Conservation (phyloP, 1,140 invertebrate genomes). For the Drosophila micromelanica region DNA sequence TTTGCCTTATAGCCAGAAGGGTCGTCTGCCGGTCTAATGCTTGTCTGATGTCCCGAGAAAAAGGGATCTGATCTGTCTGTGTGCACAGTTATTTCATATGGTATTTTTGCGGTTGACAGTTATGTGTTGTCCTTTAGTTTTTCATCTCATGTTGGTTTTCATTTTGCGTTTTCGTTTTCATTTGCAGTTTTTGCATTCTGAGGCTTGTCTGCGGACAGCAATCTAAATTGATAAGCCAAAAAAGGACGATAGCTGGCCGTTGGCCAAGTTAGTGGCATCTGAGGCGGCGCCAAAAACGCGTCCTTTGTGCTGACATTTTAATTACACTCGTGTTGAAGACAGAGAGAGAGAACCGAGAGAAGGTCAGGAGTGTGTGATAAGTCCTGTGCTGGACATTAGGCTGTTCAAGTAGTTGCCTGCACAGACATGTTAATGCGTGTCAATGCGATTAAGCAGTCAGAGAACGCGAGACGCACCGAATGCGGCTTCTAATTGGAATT, state of each 20-base stretch:
- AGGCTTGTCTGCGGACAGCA: constrained; percentile 49
- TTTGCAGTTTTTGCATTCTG: constrained; percentile 46
- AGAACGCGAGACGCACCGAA: constrained; percentile 32
- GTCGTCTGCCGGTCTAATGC: not conserved
- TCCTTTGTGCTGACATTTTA: constrained; percentile 69
- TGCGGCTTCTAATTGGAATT: constrained; percentile 45
- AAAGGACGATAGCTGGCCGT: constrained; percentile 13
- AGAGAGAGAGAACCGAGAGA: not conserved
- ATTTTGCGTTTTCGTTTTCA: constrained; percentile 31
- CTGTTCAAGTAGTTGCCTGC: constrained; percentile 45
- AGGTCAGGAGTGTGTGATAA: not conserved
- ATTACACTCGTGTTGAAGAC: constrained; percentile 45
- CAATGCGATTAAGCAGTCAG: constrained; percentile 76
- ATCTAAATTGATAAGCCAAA: constrained; percentile 61
- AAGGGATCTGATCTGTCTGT: constrained; percentile 40
- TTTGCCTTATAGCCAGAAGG: constrained; percentile 45
- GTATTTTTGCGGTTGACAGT: constrained; percentile 46
- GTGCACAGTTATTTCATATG: constrained; percentile 53
- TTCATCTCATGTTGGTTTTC: constrained; percentile 19
- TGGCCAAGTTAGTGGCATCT: constrained; percentile 41
- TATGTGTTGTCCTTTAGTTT: constrained; percentile 24
- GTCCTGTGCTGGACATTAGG: constrained; percentile 39
- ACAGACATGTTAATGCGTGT: constrained; percentile 77
- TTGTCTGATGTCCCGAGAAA: not conserved
- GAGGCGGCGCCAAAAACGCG: constrained; percentile 3